Percentiles rank a stretch among this genome's conserved stretches.
Evolutionary conservation across 2,797 vertebrate species (phyloP).

Genomic region (Anabacerthia variegaticeps): DNA sequence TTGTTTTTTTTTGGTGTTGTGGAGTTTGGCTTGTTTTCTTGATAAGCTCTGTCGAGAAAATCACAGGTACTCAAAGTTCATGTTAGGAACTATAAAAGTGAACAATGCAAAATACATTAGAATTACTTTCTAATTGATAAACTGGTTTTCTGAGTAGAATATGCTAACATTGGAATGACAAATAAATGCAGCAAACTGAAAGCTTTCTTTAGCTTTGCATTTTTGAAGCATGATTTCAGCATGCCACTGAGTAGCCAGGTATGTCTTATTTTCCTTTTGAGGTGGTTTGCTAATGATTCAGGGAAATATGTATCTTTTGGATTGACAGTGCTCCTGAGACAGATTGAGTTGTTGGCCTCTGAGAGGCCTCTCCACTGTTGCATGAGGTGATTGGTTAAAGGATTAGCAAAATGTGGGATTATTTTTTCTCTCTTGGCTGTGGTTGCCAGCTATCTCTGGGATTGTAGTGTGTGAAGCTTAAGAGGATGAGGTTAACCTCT

Average conservation of each 20-base stretch:
- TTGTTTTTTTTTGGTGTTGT: background rate
- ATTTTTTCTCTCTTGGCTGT: conserved; percentile 73
- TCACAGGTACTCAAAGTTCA: background rate
- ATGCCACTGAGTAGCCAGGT: background rate
- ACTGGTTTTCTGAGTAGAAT: background rate
- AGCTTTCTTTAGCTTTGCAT: background rate
- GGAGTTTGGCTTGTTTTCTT: background rate
- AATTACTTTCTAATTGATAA: background rate
- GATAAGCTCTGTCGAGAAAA: background rate
- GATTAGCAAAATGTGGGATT: conserved; percentile 79
- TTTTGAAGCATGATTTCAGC: background rate
- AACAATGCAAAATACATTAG: background rate
- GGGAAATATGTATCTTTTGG: conserved; percentile 17
- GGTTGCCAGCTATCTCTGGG: conserved; percentile 74
- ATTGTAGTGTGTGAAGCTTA: conserved; percentile 79
- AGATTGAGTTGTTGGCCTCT: conserved; percentile 73
- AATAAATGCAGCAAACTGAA: background rate
- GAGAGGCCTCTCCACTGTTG: conserved; percentile 62
- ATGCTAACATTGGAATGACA: background rate
- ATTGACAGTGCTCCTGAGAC: conserved; percentile 30
- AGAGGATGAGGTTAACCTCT: conserved; percentile 81
- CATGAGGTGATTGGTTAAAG: conserved; percentile 77
- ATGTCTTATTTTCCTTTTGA: conserved; percentile 8
- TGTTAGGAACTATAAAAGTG: background rate
- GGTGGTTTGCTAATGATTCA: conserved; percentile 2